phyloP scores from a whole-genome alignment of 2,888 invertebrate genomes.

The Hyalella azteca region DNA sequence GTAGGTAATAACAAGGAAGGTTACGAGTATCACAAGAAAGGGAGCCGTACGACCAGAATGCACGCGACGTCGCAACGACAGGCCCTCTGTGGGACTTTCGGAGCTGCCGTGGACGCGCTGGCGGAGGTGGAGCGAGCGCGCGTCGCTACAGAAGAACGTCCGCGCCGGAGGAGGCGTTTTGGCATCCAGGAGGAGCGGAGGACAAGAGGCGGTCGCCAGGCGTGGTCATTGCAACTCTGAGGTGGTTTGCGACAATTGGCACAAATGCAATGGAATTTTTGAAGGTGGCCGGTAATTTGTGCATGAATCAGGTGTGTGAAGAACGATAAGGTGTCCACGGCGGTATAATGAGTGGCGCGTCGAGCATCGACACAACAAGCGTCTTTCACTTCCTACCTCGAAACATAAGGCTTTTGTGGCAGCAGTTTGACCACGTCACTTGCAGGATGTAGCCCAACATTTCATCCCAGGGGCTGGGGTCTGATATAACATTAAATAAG shows the following conservation, averaged over 20 bases:
- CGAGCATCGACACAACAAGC: not conserved
- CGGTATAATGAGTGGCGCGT: slow-evolving; percentile 18
- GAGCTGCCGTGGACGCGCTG: not conserved
- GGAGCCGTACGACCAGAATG: not conserved
- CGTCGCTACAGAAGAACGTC: not conserved
- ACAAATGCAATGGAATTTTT: slow-evolving; percentile 33
- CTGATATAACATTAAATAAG: slow-evolving; percentile 28
- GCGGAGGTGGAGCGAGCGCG: not conserved
- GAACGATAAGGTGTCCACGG: slow-evolving; percentile 13
- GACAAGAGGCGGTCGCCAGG: not conserved
- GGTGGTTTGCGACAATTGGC: slow-evolving; percentile 30
- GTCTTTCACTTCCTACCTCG: slow-evolving; percentile 21
- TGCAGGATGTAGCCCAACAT: not conserved
- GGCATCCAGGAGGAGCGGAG: not conserved
- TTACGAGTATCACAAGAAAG: not conserved
- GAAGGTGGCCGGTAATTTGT: slow-evolving; percentile 36
- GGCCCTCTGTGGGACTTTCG: slow-evolving; percentile 21
- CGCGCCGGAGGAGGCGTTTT: not conserved
- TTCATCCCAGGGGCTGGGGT: not conserved
- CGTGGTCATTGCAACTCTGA: not conserved
- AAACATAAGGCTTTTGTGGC: slow-evolving; percentile 1
- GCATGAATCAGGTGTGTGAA: slow-evolving; percentile 36
- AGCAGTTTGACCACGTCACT: not conserved
- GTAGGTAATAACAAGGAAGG: not conserved
- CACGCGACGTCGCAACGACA: not conserved